Percentiles rank a stretch among this genome's conserved stretches.
Conservation (phyloP, 2,888 invertebrate species). For the Leuctra nigra region DNA sequence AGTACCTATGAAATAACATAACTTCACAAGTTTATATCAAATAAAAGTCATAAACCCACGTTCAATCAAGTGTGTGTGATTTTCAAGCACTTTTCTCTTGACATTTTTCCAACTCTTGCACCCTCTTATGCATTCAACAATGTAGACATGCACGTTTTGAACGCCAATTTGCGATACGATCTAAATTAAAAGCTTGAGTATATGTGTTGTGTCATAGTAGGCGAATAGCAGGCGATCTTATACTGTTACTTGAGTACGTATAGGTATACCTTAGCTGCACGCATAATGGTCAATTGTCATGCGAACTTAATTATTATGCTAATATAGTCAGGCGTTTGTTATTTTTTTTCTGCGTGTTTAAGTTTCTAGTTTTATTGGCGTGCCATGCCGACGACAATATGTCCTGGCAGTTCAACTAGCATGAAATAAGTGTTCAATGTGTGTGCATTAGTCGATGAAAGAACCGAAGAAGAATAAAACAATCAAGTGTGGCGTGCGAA, state of each 20-base stretch:
- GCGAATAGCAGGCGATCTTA: not conserved
- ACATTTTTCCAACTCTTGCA: too few species aligned
- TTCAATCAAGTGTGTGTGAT: too few species aligned
- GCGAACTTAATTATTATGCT: conserved; percentile 17
- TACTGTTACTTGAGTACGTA: not conserved
- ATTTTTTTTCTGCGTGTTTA: conserved; percentile 11
- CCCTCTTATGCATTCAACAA: not conserved
- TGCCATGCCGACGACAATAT: not conserved
- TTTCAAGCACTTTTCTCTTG: too few species aligned
- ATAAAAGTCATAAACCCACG: too few species aligned
- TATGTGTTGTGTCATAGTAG: not conserved
- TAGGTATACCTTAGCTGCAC: not conserved
- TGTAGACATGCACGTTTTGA: not conserved
- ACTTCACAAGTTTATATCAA: too few species aligned
- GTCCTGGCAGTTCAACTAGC: too few species aligned
- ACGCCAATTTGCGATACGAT: conserved; percentile 2
- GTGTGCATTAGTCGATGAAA: too few species aligned
- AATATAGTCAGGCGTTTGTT: conserved; percentile 8
- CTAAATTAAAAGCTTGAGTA: conserved; percentile 12
- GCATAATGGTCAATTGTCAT: conserved; percentile 17
- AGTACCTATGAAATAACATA: too few species aligned
- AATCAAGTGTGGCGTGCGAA: too few species aligned
- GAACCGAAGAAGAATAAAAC: too few species aligned
- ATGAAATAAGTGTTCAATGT: too few species aligned
- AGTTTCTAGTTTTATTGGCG: not conserved